Conservation (phyloP, 2,113 vertebrate species). For the Thalassoma bifasciatum region DNA sequence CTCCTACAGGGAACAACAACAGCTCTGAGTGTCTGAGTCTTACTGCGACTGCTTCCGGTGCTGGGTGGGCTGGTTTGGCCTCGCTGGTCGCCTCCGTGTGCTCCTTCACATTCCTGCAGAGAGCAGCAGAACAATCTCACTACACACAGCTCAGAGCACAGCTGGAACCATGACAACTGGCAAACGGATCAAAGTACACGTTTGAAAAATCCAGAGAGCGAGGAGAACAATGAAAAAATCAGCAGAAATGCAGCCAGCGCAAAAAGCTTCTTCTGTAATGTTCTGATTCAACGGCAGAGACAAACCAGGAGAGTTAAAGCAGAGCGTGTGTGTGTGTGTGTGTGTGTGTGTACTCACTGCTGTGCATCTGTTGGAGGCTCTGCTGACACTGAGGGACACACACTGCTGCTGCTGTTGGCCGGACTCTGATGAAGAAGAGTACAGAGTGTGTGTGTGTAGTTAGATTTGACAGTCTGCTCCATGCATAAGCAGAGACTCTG, state of each 20-base stretch:
- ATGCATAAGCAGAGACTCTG: background rate
- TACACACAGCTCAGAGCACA: background rate
- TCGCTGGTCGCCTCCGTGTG: background rate
- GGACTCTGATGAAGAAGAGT: conserved; percentile 30
- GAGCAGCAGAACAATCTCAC: conserved; percentile 16
- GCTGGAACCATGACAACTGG: conserved; percentile 8
- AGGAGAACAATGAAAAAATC: background rate
- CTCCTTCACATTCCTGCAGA: conserved; percentile 45
- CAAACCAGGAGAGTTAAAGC: background rate
- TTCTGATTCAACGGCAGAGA: background rate
- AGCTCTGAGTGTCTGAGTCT: background rate
- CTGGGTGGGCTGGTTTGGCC: background rate
- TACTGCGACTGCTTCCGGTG: conserved; percentile 62
- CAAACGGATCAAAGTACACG: background rate
- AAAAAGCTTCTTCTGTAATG: background rate
- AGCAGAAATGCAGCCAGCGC: background rate
- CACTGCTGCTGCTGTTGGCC: conserved; percentile 16
- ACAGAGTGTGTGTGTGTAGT: background rate
- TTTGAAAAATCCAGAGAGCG: background rate
- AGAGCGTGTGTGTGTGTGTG: background rate
- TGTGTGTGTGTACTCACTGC: conserved; percentile 47
- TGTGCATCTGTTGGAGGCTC: background rate
- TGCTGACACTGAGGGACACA: background rate
- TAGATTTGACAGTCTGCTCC: background rate
- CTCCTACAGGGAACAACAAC: background rate